Evolutionary conservation across 2,797 vertebrate species (phyloP).

Genomic region (Rallus crepitans): DNA sequence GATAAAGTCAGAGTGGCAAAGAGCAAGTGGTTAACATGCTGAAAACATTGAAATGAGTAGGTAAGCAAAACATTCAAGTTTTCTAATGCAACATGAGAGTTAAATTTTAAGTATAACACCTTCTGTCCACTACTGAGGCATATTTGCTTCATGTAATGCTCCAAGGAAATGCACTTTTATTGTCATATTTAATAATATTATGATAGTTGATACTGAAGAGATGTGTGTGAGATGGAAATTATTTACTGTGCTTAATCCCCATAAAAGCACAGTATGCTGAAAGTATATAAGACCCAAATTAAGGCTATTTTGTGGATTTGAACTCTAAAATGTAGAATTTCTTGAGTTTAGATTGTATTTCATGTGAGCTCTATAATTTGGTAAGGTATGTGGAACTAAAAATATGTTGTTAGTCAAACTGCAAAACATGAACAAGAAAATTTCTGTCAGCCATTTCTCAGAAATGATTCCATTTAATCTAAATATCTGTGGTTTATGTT

Average conservation of each 20-base stretch:
- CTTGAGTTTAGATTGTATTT: background rate
- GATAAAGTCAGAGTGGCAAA: slow-evolving; percentile 52
- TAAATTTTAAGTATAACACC: slow-evolving; percentile 51
- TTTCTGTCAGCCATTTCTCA: background rate
- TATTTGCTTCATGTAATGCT: slow-evolving; percentile 34
- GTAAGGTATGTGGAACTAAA: background rate
- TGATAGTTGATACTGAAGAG: slow-evolving; percentile 50
- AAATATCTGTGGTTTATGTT: slow-evolving; percentile 24
- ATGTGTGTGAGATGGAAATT: slow-evolving; percentile 32
- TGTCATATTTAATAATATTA: slow-evolving; percentile 46
- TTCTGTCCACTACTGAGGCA: background rate
- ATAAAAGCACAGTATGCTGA: background rate
- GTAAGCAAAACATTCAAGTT: slow-evolving; percentile 58
- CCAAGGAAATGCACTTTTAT: background rate
- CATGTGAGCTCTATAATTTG: background rate
- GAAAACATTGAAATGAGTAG: slow-evolving; percentile 53
- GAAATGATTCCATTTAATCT: slow-evolving; percentile 40
- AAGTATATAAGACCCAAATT: background rate
- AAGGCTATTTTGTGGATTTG: background rate
- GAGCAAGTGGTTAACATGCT: slow-evolving; percentile 9
- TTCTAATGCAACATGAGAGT: slow-evolving; percentile 56
- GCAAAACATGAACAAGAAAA: background rate
- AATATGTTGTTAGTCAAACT: background rate
- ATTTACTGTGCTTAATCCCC: slow-evolving; percentile 25
- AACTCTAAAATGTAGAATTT: background rate